Base-by-base conservation (phyloP, 1,140 invertebrate species). In the Cherax quadricarinatus region DNA sequence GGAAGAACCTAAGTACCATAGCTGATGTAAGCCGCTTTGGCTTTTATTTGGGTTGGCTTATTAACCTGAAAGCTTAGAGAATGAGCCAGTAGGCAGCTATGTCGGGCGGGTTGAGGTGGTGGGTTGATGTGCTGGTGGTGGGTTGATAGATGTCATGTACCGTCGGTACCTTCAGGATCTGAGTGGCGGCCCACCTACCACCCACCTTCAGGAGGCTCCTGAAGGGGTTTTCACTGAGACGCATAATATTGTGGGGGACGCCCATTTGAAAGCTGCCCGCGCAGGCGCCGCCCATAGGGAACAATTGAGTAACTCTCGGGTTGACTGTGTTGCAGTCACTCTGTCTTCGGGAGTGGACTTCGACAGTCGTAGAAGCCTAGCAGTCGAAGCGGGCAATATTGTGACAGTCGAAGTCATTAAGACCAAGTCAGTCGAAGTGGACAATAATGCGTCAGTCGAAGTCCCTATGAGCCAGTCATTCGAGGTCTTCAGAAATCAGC, bases 221-320 rank as follows among this genome's bases (percentile, higher is more conserved):
- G 82, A 90, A 16, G 14, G 14, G 0, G 62, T 53, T 78, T 91
- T 91, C 79, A 78, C 90, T 41, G 90, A 91, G 41, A 91, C 73
- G 16, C 53, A 91, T 48, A 78, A 87, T 57, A 91, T 91, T 78
- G 90, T 91, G 18, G 90, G 78, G 60, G 90, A 82, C 51, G 90
- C 90, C 0, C 90, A 91, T 14, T 57, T 82, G 12, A 91, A 91
- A 62, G 90, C 90, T 21, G 90, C 84, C 10, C 75, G 82, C 10
- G 90, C 90, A 3, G 90, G 83, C 14, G 84, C 83, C 82, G 70
- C 75, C 30, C 89, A 91, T 21, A n/a, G 48, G 49, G 82, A 91
- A 60, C 66, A 79, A 16, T 41, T 60, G n/a, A 12, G 24, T 12
- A 51, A 53, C 75, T n/a, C 86, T n/a, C 21, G 9, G 66, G 14